Conservation (phyloP, 64 coral and sea anemone species). For the Catalaphyllia jardinei region DNA sequence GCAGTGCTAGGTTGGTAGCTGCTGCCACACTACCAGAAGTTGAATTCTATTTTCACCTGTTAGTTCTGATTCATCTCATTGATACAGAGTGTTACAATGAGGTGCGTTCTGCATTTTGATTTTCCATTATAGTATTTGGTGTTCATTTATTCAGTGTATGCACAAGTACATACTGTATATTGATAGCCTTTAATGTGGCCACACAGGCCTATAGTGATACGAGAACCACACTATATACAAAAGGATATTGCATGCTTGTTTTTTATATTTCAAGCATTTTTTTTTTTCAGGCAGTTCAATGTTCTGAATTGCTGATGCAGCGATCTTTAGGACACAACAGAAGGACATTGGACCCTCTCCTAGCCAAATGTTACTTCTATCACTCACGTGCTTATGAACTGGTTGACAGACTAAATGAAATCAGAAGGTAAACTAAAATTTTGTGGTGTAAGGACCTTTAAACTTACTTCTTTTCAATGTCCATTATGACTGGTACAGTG, state of each 20-base stretch:
- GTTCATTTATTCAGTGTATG: too few species aligned
- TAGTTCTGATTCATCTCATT: conserved; percentile 96
- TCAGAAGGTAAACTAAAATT: conserved; percentile 72
- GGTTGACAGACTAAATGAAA: conserved; percentile 81
- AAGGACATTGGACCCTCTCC: conserved; percentile 79
- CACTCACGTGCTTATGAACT: conserved; percentile 95
- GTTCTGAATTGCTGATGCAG: conserved; percentile 88
- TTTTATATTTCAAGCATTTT: too few species aligned
- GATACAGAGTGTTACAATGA: conserved; percentile 93
- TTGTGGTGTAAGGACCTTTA: too few species aligned
- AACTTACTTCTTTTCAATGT: too few species aligned
- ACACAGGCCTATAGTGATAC: too few species aligned
- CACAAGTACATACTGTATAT: too few species aligned
- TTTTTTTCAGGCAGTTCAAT: conserved; percentile 75
- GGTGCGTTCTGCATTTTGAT: conserved; percentile 31
- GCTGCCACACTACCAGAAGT: conserved; percentile 83
- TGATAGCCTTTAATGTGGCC: too few species aligned
- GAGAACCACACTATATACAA: too few species aligned
- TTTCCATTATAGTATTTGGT: too few species aligned
- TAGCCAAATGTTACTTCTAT: conserved; percentile 96
- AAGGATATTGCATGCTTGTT: too few species aligned
- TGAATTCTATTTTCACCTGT: conserved; percentile 94
- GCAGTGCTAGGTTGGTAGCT: conserved; percentile 76
- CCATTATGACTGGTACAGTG: too few species aligned
- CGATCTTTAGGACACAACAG: conserved; percentile 81